phyloP scores from a whole-genome alignment of 2,113 vertebrate species.

The Pogona vitticeps region DNA sequence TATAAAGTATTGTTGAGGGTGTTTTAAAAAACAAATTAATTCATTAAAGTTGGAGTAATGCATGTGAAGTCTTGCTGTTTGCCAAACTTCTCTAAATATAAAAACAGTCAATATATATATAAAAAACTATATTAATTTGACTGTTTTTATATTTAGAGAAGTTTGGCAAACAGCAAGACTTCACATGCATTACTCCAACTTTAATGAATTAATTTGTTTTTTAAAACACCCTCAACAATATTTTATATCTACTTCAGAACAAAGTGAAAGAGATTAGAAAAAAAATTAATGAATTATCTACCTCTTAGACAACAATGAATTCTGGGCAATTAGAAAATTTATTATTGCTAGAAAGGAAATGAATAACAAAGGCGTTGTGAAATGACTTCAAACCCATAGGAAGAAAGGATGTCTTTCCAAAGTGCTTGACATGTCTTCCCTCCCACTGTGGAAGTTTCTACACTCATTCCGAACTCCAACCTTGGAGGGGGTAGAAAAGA shows the following conservation, averaged over 20 bases:
- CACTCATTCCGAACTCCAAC: neutral
- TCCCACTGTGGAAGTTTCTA: neutral
- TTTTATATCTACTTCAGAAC: too few species aligned
- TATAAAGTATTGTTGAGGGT: too few species aligned
- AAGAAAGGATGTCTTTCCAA: neutral
- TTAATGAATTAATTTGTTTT: too few species aligned
- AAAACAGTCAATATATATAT: neutral
- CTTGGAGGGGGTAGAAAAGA: neutral
- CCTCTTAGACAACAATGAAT: neutral
- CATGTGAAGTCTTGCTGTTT: neutral
- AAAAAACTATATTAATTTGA: neutral
- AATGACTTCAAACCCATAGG: neutral
- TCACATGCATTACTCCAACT: neutral
- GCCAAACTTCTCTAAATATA: neutral
- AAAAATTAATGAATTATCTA: neutral
- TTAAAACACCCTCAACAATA: too few species aligned
- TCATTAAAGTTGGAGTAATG: neutral
- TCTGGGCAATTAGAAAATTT: neutral
- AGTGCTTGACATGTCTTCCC: neutral
- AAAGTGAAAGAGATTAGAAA: neutral
- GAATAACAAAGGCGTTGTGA: neutral
- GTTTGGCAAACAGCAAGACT: neutral
- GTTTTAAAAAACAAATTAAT: too few species aligned
- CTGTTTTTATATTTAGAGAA: neutral
- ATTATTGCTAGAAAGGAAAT: neutral